Conservation (phyloP, 2,888 invertebrate species). For the Pharmacophagus antenor region DNA sequence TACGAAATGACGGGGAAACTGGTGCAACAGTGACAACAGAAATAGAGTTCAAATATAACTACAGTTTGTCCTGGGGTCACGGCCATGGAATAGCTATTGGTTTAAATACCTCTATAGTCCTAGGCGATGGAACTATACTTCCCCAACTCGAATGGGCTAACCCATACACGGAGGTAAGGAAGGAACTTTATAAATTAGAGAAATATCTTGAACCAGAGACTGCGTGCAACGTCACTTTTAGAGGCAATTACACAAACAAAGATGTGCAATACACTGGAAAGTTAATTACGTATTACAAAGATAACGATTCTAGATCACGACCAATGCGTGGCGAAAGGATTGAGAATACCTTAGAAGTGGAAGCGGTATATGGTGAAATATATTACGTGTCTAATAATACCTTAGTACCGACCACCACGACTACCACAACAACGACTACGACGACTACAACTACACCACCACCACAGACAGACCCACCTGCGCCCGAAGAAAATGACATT, state of each 20-base stretch:
- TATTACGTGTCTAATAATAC: slow-evolving; percentile 89
- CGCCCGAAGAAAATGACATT: slow-evolving; percentile 71
- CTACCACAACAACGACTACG: slow-evolving; percentile 80
- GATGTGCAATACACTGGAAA: slow-evolving; percentile 88
- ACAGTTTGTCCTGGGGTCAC: slow-evolving; percentile 89
- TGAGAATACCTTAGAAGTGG: slow-evolving; percentile 86
- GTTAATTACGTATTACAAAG: slow-evolving; percentile 85
- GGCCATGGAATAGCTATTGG: slow-evolving; percentile 87
- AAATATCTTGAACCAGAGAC: slow-evolving; percentile 88
- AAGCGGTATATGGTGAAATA: slow-evolving; percentile 86
- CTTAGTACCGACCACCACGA: slow-evolving; percentile 88
- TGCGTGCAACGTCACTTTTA: slow-evolving; percentile 89
- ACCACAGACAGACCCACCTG: slow-evolving; percentile 72
- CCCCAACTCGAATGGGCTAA: slow-evolving; percentile 87
- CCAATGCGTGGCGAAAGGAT: slow-evolving; percentile 82
- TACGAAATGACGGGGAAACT: slow-evolving; percentile 79
- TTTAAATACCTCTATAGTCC: slow-evolving; percentile 83
- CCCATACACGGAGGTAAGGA: slow-evolving; percentile 75
- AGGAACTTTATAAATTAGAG: slow-evolving; percentile 81
- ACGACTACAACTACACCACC: slow-evolving; percentile 82
- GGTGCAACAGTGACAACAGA: slow-evolving; percentile 86
- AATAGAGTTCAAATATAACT: slow-evolving; percentile 85
- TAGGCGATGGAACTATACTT: slow-evolving; percentile 79
- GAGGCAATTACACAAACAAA: slow-evolving; percentile 86
- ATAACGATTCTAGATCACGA: slow-evolving; percentile 80